Base-by-base conservation (phyloP, 2,888 invertebrate genomes). In the Argyresthia albistria region DNA sequence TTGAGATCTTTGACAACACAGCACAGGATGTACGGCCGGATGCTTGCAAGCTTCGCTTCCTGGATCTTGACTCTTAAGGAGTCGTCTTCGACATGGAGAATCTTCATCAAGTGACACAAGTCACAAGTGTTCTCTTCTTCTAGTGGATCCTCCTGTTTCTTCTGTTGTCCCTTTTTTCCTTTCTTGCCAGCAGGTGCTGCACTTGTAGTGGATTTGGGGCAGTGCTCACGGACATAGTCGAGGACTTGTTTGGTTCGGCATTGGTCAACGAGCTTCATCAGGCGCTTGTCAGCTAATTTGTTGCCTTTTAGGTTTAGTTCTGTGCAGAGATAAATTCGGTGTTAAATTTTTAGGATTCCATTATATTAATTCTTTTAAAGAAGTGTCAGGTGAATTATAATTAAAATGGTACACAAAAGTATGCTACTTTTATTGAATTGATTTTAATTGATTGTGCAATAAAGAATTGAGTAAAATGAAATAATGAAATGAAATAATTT, bases 231-330 rank as follows among this genome's bases (percentile, higher is more conserved):
- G 2, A 95, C 87, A 66, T 95, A 95, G 64, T 95, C 95, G 35
- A 95, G 59, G 4, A 95, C 88, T 72, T 94, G 93, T 66, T 95
- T 95, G 0, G 90, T 90, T 11, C 92, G 89, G 61, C 93, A 92
- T 65, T 95, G 93, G 58, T 92, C 91, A 0, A 95, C 91, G 1
- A 95, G 73, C 69, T 95, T 95, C 60, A 89, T 84, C 43, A 96
- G 87, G 8, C 94, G 88, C 59, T 93, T 91, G 70, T 95, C 95
- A 0, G 88, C 69, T 14, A 95, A 74, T 56, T 91, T 91, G 74
- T 96, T 96, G 6, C 91, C 92, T 73, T 92, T 92, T 35, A 95
- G 78, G 65, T 91, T 90, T 0, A 95, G 58, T 64, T 95, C 95
- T 91, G 75, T 10, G 8, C 12, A 16, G 8, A 46, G 8, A 1